Conservation (phyloP, 1,140 invertebrate genomes). For the Aleiodes sp. region DNA sequence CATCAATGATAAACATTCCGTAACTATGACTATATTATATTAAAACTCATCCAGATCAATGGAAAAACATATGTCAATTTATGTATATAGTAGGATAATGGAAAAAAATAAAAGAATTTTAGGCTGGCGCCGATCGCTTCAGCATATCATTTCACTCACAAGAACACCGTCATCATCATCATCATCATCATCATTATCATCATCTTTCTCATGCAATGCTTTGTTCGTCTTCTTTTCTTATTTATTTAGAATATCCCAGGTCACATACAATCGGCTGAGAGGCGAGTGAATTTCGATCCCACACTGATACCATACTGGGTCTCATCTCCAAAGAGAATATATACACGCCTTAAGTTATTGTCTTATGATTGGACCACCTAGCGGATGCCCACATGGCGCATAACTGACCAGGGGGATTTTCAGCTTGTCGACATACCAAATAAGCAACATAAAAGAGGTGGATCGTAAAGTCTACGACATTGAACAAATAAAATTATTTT, state of each 20-base stretch:
- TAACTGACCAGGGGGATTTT: background rate
- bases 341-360: slow-evolving; percentile 53
- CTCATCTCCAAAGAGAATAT: slow-evolving; percentile 39
- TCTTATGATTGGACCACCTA: slow-evolving; percentile 65
- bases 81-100: too few species aligned
- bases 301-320: slow-evolving; percentile 48
- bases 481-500: background rate
- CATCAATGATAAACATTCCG: too few species aligned
- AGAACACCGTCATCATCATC: too few species aligned
- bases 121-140: too few species aligned
- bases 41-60: too few species aligned
- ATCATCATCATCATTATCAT: too few species aligned
- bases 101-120: too few species aligned
- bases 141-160: too few species aligned
- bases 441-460: background rate
- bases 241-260: background rate
- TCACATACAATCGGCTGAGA: background rate
- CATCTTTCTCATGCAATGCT: too few species aligned
- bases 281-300: slow-evolving; percentile 51
- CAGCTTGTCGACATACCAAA: background rate
- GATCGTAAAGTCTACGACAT: background rate
- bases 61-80: too few species aligned
- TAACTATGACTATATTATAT: too few species aligned
- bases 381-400: slow-evolving; percentile 35
- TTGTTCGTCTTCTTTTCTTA: too few species aligned